Percentiles rank a stretch among this genome's conserved stretches.
Conservation (phyloP, 1,140 invertebrate species). For the Bicyclus anynana region DNA sequence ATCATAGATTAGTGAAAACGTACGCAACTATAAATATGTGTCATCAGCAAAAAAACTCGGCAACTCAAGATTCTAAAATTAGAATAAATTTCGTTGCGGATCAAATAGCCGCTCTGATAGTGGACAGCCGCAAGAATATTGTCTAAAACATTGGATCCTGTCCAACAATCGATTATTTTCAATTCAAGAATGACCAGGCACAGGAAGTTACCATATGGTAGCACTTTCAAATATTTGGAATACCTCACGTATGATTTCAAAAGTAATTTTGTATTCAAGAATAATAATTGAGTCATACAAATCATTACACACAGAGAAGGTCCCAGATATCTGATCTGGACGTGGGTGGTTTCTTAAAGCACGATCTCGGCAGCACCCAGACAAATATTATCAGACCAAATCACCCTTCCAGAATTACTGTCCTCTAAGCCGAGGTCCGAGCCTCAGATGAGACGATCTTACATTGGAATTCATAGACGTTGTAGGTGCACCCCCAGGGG, state of each 20-base stretch:
- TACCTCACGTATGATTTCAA: not conserved
- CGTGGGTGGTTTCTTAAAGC: too few relatives aligned
- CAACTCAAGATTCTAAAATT: slow-evolving; percentile 40
- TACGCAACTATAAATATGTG: slow-evolving; percentile 5
- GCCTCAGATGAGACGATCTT: too few relatives aligned
- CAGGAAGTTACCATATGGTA: slow-evolving; percentile 14
- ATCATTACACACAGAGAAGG: too few relatives aligned
- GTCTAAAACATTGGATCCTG: slow-evolving; percentile 51
- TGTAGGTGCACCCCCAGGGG: too few relatives aligned
- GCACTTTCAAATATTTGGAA: not conserved
- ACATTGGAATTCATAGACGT: too few relatives aligned
- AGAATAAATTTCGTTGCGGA: slow-evolving; percentile 56
- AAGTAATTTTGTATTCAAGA: not conserved
- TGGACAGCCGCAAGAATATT: slow-evolving; percentile 49
- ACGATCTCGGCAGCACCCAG: too few relatives aligned
- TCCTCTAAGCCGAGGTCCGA: too few relatives aligned
- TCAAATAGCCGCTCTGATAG: slow-evolving; percentile 58
- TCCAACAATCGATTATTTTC: slow-evolving; percentile 53
- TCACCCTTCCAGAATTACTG: too few relatives aligned
- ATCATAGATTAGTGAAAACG: not conserved
- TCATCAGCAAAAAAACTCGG: slow-evolving; percentile 20
- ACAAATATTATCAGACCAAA: too few relatives aligned
- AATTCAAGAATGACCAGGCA: slow-evolving; percentile 4
- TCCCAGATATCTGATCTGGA: too few relatives aligned
- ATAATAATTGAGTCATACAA: too few relatives aligned